These are phyloP conservation scores for Pterois miles DNA, from an alignment of 2,797 vertebrate species.

Conservation along the genomic window DNA sequence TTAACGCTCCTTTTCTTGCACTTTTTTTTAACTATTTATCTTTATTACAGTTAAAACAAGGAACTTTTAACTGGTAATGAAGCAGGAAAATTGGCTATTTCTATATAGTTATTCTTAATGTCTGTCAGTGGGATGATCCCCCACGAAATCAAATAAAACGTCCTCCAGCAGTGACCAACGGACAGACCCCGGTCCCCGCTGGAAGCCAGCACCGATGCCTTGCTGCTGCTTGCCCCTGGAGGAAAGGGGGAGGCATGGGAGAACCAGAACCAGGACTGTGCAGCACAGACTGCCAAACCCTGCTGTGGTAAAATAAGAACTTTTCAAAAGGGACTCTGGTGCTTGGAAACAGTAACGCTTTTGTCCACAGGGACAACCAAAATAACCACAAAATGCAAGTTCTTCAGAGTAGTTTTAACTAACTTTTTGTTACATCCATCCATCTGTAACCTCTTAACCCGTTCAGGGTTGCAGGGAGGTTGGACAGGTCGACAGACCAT, in stretches of 20 bases:
- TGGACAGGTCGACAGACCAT: too few species aligned
- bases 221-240: background rate
- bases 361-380: background rate
- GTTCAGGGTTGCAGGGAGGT: too few species aligned
- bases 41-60: background rate
- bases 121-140: background rate
- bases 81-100: background rate
- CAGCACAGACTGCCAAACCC: background rate
- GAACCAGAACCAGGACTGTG: background rate
- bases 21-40: background rate
- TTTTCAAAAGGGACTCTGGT: background rate
- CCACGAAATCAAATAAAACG: background rate
- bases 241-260: background rate
- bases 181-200: background rate
- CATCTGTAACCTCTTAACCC: too few species aligned
- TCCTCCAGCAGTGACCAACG: background rate
- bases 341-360: background rate
- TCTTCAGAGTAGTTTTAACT: background rate
- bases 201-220: too few species aligned
- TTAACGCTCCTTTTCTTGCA: background rate
- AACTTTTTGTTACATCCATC: background rate
- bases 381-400: background rate
- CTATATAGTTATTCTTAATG: background rate
- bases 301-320: background rate
- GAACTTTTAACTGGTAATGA: background rate